These are phyloP conservation scores for Corydoras sp. DNA, from an alignment of 2,113 vertebrate genomes.

Conservation along the genomic window DNA sequence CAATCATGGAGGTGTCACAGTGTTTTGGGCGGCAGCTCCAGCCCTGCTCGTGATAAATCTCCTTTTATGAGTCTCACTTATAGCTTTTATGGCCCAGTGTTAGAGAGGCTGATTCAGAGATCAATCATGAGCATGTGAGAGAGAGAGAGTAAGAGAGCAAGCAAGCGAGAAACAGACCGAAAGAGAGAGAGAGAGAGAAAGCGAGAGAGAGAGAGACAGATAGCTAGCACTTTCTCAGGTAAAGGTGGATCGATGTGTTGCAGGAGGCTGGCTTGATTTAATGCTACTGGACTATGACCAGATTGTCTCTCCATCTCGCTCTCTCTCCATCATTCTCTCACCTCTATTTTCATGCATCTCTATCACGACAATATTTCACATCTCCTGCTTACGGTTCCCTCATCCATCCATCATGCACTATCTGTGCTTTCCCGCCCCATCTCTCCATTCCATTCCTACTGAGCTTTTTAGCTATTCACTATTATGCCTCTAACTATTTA, in stretches of 20 bases:
- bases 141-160: not conserved
- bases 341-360: constrained; percentile 26
- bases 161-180: constrained; percentile 8
- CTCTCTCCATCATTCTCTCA: constrained; percentile 23
- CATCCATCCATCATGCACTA: constrained; percentile 16
- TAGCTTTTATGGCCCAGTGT: constrained; percentile 47
- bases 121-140: constrained; percentile 39
- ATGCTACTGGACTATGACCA: constrained; percentile 43
- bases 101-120: constrained; percentile 44
- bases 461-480: too few relatives aligned
- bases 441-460: too few relatives aligned
- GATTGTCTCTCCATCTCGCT: constrained; percentile 41
- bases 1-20: constrained; percentile 45
- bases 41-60: constrained; percentile 42
- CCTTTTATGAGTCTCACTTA: constrained; percentile 47
- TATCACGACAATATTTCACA: constrained; percentile 37
- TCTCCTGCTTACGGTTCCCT: constrained; percentile 2
- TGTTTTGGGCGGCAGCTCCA: constrained; percentile 38
- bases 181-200: constrained; percentile 10
- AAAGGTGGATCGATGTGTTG: constrained; percentile 46
- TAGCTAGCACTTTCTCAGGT: constrained; percentile 17
- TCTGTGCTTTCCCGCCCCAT: constrained; percentile 1
- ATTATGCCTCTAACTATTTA: too few relatives aligned
- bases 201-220: not conserved
- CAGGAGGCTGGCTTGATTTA: constrained; percentile 42